Conservation (phyloP, 2,888 invertebrate species). For the Callimorpha dominula region DNA sequence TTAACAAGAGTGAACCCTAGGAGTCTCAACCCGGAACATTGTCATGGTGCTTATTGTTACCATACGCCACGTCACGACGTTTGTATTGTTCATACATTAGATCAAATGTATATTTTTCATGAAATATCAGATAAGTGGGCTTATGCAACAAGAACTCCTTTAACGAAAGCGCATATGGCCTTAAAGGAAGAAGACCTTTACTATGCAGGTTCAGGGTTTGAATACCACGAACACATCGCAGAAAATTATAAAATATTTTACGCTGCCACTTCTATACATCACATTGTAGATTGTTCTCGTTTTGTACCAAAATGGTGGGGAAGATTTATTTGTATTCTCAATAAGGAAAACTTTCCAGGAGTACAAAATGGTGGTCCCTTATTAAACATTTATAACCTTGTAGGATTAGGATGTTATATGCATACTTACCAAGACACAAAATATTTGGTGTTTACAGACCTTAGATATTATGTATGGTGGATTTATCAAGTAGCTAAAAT, state of each 20-base stretch:
- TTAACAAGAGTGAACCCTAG: conserved; percentile 58
- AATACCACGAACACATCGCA: conserved; percentile 55
- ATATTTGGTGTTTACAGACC: conserved; percentile 67
- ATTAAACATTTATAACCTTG: conserved; percentile 27
- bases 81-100: conserved; percentile 54
- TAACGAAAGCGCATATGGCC: background rate
- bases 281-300: conserved; percentile 59
- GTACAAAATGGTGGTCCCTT: conserved; percentile 66
- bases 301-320: conserved; percentile 74
- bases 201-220: conserved; percentile 64
- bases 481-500: conserved; percentile 52
- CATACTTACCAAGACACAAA: conserved; percentile 69
- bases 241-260: conserved; percentile 68
- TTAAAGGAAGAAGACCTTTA: background rate
- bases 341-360: conserved; percentile 49
- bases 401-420: conserved; percentile 69
- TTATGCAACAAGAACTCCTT: conserved; percentile 49
- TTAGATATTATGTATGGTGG: conserved; percentile 61
- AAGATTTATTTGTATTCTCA: conserved; percentile 69
- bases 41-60: conserved; percentile 63
- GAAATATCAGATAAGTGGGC: conserved; percentile 31
- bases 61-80: conserved; percentile 68
- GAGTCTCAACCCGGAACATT: conserved; percentile 67
- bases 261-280: conserved; percentile 1
- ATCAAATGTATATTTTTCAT: conserved; percentile 59